A percentile compares a stretch with the other conserved stretches of the same genome.
Conservation (phyloP, 1,140 invertebrate species). For the Wiebesia pumilae region DNA sequence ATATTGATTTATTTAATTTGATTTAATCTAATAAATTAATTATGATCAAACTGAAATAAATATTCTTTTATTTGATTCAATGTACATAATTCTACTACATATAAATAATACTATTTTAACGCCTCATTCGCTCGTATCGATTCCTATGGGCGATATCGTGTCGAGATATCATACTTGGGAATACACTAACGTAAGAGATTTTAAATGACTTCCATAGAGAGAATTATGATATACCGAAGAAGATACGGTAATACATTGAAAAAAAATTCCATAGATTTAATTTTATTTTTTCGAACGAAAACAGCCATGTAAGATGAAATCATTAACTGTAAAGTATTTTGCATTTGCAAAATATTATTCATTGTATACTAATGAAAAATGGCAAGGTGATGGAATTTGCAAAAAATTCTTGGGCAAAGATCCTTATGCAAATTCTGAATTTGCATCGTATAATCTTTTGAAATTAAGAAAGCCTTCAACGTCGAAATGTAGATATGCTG, state of each 20-base stretch:
- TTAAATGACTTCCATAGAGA: conserved; percentile 31
- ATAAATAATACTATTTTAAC: conserved; percentile 27
- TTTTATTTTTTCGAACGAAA: neutral
- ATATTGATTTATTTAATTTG: too few species aligned
- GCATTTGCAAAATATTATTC: conserved; percentile 40
- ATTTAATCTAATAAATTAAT: neutral
- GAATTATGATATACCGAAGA: neutral
- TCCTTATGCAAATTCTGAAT: conserved; percentile 41
- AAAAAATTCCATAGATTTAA: neutral
- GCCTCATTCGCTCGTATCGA: neutral
- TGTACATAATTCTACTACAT: too few species aligned
- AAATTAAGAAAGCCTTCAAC: conserved; percentile 45
- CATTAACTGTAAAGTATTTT: conserved; percentile 14
- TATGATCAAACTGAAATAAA: neutral
- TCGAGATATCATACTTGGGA: neutral
- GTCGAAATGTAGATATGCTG: conserved; percentile 24
- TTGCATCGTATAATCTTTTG: conserved; percentile 48
- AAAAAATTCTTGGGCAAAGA: conserved; percentile 37
- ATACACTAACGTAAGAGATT: neutral
- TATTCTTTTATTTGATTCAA: neutral
- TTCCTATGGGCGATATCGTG: conserved; percentile 19
- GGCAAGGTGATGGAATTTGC: conserved; percentile 10
- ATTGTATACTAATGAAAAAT: conserved; percentile 47
- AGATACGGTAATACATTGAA: neutral
- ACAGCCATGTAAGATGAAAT: neutral